These are phyloP conservation scores for Pogonus chalceus DNA, from an alignment of 1,140 invertebrate genomes.

Conservation along the genomic window DNA sequence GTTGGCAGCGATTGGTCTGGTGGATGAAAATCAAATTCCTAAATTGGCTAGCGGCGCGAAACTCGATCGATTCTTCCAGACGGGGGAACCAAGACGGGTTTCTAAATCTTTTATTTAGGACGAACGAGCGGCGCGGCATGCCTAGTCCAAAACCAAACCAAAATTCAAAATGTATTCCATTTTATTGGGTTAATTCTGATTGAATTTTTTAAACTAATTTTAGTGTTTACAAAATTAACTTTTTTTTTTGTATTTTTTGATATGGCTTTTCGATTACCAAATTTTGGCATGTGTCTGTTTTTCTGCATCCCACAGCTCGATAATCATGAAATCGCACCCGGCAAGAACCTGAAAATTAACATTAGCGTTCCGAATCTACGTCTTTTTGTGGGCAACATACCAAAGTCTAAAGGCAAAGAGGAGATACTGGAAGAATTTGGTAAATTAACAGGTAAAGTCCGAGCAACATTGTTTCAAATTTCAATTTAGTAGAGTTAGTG, in stretches of 20 bases:
- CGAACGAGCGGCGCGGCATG: too few species aligned
- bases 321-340: constrained; percentile 99
- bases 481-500: constrained; percentile 23
- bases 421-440: constrained; percentile 99
- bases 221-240: background rate
- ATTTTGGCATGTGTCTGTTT: constrained; percentile 57
- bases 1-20: constrained; percentile 4
- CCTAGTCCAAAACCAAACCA: too few species aligned
- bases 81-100: too few species aligned
- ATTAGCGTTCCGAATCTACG: constrained; percentile 99
- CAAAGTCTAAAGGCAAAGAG: constrained; percentile 99
- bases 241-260: background rate
- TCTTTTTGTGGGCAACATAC: constrained; percentile 99
- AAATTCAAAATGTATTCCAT: too few species aligned
- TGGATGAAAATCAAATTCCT: background rate
- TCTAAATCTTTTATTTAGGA: too few species aligned
- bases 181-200: too few species aligned
- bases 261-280: constrained; percentile 26
- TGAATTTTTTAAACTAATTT: too few species aligned
- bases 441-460: constrained; percentile 98
- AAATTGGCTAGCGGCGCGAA: background rate
- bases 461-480: background rate
- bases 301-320: constrained; percentile 81
- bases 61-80: too few species aligned
- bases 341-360: constrained; percentile 99